Evolutionary conservation across 2,113 vertebrate species (phyloP).

Genomic region (Peucedramus taeniatus): DNA sequence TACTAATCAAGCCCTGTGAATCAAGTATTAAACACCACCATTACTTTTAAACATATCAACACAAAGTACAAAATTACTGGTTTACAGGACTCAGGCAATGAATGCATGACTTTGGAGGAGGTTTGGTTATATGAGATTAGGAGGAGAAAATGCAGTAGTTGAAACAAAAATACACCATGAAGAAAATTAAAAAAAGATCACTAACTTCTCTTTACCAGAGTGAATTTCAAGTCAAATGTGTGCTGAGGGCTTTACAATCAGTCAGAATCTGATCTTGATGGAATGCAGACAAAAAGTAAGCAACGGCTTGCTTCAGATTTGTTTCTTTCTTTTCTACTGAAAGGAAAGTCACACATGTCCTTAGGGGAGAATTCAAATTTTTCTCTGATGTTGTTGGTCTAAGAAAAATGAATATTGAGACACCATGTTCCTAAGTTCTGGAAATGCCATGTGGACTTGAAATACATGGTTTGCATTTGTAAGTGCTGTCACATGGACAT

Average conservation of each 20-base stretch:
- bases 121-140: background rate
- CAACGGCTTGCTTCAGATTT: background rate
- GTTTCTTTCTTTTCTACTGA: background rate
- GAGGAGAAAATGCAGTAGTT: background rate
- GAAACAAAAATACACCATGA: background rate
- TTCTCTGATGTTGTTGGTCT: slow-evolving; percentile 9
- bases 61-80: slow-evolving; percentile 18
- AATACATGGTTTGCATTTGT: slow-evolving; percentile 1
- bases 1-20: slow-evolving; percentile 27
- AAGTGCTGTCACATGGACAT: background rate
- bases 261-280: background rate
- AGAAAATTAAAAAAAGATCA: background rate
- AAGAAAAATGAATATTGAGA: slow-evolving; percentile 8
- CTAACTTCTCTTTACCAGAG: background rate
- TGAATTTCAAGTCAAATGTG: background rate
- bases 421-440: background rate
- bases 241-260: background rate
- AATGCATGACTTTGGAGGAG: slow-evolving; percentile 9
- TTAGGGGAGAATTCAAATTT: slow-evolving; percentile 27
- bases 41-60: slow-evolving; percentile 30
- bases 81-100: background rate
- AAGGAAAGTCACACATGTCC: slow-evolving; percentile 28
- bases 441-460: background rate
- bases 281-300: background rate
- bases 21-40: slow-evolving; percentile 18